These are phyloP conservation scores for Corynorhinus townsendii DNA, from an alignment of 2,113 vertebrate species.

Conservation along the genomic window DNA sequence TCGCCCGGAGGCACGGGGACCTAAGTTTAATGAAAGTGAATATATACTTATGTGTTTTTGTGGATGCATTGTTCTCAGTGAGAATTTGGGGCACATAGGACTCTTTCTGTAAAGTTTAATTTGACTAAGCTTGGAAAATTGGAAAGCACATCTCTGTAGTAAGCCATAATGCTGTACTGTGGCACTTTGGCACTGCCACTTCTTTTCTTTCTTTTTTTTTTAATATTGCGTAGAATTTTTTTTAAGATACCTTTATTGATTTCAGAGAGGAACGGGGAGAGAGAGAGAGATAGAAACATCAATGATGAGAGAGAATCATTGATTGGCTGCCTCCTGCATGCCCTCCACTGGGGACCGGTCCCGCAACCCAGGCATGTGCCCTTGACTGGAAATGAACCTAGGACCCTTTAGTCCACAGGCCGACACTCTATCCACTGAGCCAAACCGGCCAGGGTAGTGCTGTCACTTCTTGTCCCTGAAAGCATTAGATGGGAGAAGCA, in stretches of 20 bases:
- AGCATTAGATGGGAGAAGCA: background rate
- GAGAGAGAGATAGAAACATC: no score
- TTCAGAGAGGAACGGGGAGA: no score
- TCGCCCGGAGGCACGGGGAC: background rate
- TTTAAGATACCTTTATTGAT: no score
- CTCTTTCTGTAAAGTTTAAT: background rate
- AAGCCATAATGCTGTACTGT: background rate
- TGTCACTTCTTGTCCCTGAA: background rate
- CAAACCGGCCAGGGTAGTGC: background rate
- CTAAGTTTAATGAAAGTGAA: background rate
- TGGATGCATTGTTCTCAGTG: background rate
- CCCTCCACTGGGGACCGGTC: no score
- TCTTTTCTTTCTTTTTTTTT: background rate
- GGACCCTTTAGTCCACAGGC: no score
- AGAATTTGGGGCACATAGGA: background rate
- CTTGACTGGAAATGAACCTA: no score
- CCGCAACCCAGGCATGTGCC: no score
- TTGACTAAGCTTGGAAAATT: background rate
- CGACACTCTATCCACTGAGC: no score
- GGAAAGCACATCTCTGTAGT: background rate
- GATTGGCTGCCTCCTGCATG: no score
- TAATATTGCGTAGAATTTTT: no score
- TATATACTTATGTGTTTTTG: background rate
- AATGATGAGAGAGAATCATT: no score
- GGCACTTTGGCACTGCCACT: background rate